A percentile compares a stretch with the other conserved stretches of the same genome.
Conservation (phyloP, 2,797 vertebrate species). For the Varecia variegata region DNA sequence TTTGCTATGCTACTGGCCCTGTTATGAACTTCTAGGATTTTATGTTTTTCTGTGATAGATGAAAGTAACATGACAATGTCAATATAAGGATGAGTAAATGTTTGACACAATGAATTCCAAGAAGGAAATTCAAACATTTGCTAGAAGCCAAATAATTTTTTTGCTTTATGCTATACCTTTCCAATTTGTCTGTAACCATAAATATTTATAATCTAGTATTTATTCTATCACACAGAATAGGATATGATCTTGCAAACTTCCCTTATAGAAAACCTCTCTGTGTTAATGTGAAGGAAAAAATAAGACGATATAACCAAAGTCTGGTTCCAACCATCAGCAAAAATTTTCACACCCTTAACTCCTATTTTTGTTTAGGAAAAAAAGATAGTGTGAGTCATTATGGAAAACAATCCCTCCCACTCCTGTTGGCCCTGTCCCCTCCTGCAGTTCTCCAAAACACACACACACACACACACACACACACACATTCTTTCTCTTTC, state of each 20-base stretch:
- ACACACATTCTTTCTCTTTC: background rate
- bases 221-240: background rate
- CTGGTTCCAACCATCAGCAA: background rate
- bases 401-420: background rate
- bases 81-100: background rate
- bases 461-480: background rate
- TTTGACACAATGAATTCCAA: background rate
- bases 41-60: background rate
- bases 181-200: background rate
- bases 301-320: background rate
- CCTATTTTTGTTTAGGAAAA: background rate
- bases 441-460: background rate
- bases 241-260: background rate
- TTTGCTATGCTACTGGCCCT: background rate
- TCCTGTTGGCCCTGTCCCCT: background rate
- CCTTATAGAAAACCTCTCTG: background rate
- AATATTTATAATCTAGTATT: constrained; percentile 3
- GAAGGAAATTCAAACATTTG: background rate
- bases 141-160: background rate
- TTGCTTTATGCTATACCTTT: background rate
- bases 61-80: background rate
- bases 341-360: background rate
- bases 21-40: background rate
- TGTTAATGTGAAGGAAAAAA: background rate
- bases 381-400: background rate